Conservation (phyloP, 2,113 vertebrate genomes). For the Arenaria interpres region DNA sequence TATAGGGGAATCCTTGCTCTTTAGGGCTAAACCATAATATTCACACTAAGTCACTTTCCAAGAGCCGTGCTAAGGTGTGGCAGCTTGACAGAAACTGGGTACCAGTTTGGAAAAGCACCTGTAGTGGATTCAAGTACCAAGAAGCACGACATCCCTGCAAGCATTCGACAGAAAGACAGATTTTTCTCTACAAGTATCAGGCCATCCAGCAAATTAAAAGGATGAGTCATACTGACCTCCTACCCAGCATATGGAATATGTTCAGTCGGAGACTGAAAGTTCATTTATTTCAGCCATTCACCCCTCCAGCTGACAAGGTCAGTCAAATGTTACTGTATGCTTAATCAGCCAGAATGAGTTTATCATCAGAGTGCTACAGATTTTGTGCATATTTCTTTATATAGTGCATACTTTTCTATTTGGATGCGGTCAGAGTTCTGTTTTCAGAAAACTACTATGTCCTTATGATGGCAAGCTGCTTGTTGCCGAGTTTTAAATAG, state of each 20-base stretch:
- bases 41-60: neutral
- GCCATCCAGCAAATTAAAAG: conserved; percentile 12
- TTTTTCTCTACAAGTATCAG: neutral
- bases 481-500: neutral
- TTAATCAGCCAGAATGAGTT: conserved; percentile 28
- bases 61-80: neutral
- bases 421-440: neutral
- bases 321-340: conserved; percentile 40
- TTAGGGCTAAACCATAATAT: neutral
- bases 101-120: neutral
- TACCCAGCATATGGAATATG: conserved; percentile 34
- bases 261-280: conserved; percentile 29
- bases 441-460: neutral
- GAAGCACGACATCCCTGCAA: neutral
- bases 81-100: neutral
- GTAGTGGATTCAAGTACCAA: neutral
- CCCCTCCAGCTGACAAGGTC: conserved; percentile 42
- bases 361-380: neutral
- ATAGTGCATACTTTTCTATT: neutral
- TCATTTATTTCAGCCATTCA: conserved; percentile 34
- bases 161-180: neutral
- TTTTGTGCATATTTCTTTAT: neutral
- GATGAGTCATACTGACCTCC: conserved; percentile 49
- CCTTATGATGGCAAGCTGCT: neutral
- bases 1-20: neutral